Conservation (phyloP, 2,797 vertebrate genomes). For the Bradypus variegatus region DNA sequence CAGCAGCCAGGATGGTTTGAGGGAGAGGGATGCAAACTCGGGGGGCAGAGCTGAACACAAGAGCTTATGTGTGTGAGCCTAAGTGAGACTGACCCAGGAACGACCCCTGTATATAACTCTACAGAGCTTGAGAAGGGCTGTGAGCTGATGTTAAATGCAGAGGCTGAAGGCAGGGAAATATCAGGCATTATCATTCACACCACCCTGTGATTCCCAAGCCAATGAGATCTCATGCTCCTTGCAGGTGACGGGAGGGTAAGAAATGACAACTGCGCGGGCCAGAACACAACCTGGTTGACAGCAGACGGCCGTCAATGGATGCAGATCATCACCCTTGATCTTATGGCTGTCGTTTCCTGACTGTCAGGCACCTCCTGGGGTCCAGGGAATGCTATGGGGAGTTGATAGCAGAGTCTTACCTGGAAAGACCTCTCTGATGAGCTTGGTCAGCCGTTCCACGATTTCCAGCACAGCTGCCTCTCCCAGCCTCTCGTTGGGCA, state of each 20-base stretch:
- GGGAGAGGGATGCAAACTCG: too few species aligned
- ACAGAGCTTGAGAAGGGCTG: background rate
- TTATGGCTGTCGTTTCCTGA: background rate
- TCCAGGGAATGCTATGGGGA: background rate
- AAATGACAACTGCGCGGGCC: background rate
- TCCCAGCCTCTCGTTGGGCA: conserved; percentile 82
- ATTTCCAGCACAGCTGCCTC: conserved; percentile 83
- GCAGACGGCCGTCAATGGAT: rapidly evolving
- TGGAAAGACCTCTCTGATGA: conserved; percentile 87
- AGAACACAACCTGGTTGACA: background rate
- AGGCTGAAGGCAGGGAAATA: background rate
- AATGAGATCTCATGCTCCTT: background rate
- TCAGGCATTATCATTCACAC: background rate
- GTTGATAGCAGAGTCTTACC: conserved; percentile 66
- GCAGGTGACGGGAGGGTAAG: background rate
- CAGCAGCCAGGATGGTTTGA: background rate
- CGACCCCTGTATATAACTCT: rapidly evolving
- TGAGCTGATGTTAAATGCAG: background rate
- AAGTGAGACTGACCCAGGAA: background rate
- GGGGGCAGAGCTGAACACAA: background rate
- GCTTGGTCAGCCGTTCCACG: conserved; percentile 80
- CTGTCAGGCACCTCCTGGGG: background rate
- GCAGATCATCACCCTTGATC: background rate
- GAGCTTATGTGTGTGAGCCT: background rate
- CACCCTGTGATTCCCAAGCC: background rate